A percentile compares a stretch with the other conserved stretches of the same genome.
Evolutionary conservation across 2,113 vertebrate species (phyloP).

Genomic region (Thalassarche chlororhynchos): DNA sequence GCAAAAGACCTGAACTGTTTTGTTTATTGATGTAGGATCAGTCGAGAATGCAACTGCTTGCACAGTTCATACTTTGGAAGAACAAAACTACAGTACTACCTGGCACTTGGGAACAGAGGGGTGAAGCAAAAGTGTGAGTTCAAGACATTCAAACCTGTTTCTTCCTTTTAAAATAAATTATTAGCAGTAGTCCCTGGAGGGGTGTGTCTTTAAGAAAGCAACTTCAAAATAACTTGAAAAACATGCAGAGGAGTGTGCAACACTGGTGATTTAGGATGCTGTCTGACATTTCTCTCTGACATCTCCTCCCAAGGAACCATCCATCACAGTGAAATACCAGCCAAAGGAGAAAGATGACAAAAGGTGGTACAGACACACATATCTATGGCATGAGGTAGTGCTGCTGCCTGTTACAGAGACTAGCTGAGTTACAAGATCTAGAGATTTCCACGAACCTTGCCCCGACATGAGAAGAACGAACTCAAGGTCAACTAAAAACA

Average conservation of each 20-base stretch:
- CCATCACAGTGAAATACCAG: neutral
- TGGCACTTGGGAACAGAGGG: neutral
- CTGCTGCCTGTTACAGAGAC: neutral
- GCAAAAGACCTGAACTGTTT: neutral
- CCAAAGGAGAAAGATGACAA: neutral
- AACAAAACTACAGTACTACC: neutral
- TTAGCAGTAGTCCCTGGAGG: neutral
- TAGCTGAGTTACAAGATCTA: neutral
- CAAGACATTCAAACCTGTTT: neutral
- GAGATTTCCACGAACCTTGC: neutral
- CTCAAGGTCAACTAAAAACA: neutral
- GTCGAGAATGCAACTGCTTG: neutral
- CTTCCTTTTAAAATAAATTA: neutral
- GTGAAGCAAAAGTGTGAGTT: neutral
- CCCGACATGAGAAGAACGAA: neutral
- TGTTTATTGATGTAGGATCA: neutral
- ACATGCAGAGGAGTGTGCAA: neutral
- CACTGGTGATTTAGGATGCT: conserved; percentile 3
- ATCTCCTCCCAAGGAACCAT: neutral
- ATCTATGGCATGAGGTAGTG: neutral
- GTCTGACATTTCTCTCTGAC: neutral
- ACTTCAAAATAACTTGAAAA: neutral
- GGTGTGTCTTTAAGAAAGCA: neutral
- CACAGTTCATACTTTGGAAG: neutral
- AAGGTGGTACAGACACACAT: neutral